Percentiles rank a stretch among this genome's conserved stretches.
Evolutionary conservation across 2,888 invertebrate species (phyloP).

Genomic region (Plebejus argus): DNA sequence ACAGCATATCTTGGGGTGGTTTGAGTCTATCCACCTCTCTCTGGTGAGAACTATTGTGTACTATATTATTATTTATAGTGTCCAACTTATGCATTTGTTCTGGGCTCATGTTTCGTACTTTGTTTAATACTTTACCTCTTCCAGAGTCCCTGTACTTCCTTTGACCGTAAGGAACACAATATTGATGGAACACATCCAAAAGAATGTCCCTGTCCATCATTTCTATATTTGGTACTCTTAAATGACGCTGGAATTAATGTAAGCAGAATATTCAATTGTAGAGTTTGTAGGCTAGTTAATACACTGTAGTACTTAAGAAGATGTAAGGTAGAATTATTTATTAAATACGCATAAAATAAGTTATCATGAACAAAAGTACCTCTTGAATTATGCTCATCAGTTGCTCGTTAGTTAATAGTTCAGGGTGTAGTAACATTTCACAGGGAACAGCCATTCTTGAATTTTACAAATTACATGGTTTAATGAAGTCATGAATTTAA

Average conservation of each 20-base stretch:
- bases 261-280: background rate
- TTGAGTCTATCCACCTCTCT: conserved; percentile 53
- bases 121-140: conserved; percentile 65
- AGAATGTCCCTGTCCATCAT: conserved; percentile 62
- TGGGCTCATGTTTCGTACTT: conserved; percentile 56
- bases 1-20: conserved; percentile 63
- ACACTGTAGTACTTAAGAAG: too few relatives aligned
- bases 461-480: background rate
- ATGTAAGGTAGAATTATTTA: too few relatives aligned
- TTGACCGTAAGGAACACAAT: conserved; percentile 72
- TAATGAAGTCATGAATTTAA: conserved; percentile 12
- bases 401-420: conserved; percentile 67
- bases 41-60: background rate
- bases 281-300: background rate
- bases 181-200: conserved; percentile 67
- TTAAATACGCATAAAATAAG: too few relatives aligned
- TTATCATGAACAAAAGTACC: conserved; percentile 49
- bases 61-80: conserved; percentile 38
- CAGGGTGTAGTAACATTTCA: conserved; percentile 73
- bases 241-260: conserved; percentile 61
- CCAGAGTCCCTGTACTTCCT: conserved; percentile 69
- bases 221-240: conserved; percentile 58
- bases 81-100: conserved; percentile 50
- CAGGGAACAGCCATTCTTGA: conserved; percentile 59
- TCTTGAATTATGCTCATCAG: conserved; percentile 64